Base-by-base conservation (phyloP, 2,888 invertebrate species). In the Pemphredon lugubris region DNA sequence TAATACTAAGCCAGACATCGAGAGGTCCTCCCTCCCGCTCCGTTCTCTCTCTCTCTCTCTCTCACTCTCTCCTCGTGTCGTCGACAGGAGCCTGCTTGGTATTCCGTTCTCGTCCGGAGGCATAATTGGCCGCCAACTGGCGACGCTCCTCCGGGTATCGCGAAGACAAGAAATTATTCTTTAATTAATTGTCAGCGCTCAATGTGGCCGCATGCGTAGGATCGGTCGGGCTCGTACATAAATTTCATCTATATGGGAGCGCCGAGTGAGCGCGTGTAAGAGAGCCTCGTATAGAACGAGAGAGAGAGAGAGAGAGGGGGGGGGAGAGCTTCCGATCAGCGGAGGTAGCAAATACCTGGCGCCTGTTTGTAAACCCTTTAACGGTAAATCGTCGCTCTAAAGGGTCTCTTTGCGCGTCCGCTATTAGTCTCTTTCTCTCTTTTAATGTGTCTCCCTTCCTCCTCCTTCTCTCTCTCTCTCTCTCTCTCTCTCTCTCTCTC, bases 141-240 rank as follows among this genome's bases (percentile, higher is more conserved):
- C 85, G 84, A 83, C 84, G 85, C 82, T 83, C 83, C 83, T 82
- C 79, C 79, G 84, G 81, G 84, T 86, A 85, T 87, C 85, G 86
- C 85, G 65, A 84, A 84, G 87, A 88, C 89, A 89, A 89, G 89
- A 89, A 89, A 89, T 89, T 89, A 89, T 89, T 89, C 89, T 89
- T 89, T 89, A 89, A 89, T 89, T 89, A 89, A 89, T 89, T 89
- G 89, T 87, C 87, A 86, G 87, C 79, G 83, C 80, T 81, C 79
- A 77, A 81, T 83, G 82, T 81, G 83, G 67, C 77, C 83, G 77
- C 77, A 74, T 81, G 80, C 80, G 80, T 78, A 78, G 81, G 70
- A 78, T 80, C 71, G 65, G 60, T 39, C 70, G 73, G 68, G 30
- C 53, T 63, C 75, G 75, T 78, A 81, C 78, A 80, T 80, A 80